Conservation (phyloP, 37 sponge, comb jelly and placozoan genomes). For the Eunapius fragilis region DNA sequence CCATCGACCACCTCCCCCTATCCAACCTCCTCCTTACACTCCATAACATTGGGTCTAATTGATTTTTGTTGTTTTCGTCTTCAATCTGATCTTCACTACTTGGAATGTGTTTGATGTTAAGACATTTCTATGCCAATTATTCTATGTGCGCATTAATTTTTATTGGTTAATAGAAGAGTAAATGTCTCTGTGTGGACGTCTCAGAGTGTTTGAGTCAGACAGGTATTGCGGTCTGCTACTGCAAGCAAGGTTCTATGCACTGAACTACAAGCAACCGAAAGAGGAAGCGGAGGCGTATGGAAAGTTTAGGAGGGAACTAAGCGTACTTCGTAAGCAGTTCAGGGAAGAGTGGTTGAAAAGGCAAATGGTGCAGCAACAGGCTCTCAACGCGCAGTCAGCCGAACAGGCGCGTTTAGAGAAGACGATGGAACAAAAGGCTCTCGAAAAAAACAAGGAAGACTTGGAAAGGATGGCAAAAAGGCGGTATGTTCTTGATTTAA, state of each 20-base stretch:
- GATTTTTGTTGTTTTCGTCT: conserved; percentile 2
- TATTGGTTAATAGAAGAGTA: background rate
- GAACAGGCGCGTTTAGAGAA: conserved; percentile 45
- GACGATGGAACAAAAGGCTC: conserved; percentile 25
- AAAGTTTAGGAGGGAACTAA: conserved; percentile 25
- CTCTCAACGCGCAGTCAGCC: conserved; percentile 44
- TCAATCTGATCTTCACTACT: background rate
- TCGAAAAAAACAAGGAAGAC: conserved; percentile 50
- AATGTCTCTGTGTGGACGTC: background rate
- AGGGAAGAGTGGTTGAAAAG: conserved; percentile 12
- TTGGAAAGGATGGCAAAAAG: conserved; percentile 51
- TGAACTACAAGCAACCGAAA: conserved; percentile 6
- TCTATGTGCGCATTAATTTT: background rate
- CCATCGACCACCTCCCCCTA: background rate
- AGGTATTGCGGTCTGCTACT: background rate
- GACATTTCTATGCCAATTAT: background rate
- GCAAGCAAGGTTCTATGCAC: background rate
- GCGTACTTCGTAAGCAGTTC: conserved; percentile 7
- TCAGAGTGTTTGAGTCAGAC: background rate
- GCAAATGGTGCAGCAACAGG: conserved; percentile 32
- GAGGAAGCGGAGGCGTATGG: conserved; percentile 21
- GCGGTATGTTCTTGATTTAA: conserved; percentile 27
- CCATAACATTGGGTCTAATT: conserved; percentile 6
- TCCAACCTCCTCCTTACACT: conserved; percentile 69
- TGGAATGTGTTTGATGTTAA: background rate